Base-by-base conservation (phyloP, 2,888 invertebrate species). In the Papilio protenor region DNA sequence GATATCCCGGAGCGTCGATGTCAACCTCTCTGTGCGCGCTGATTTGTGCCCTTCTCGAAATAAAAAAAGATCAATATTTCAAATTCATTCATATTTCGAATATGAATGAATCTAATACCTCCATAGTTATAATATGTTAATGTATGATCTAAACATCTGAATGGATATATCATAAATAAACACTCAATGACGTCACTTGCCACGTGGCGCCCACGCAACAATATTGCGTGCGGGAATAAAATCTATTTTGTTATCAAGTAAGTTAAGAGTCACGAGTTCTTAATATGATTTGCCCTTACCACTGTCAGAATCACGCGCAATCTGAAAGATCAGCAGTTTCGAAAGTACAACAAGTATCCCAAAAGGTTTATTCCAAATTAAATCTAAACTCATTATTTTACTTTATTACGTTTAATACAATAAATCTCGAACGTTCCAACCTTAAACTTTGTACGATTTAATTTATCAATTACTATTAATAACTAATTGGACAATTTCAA, bases 131-230 rank as follows among this genome's bases (percentile, higher is more conserved):
- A 45, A 18, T 66, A 33, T 69, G 10, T 69, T 40, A 66, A 66
- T 40, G 66, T 40, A 21, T 45, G 66, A 69, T 69, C 66, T 40
- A 66, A 69, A 69, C 66, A 55, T 18, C 2, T 70, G 77, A 80
- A 45, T 76, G 80, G 81, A 77, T 74, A 79, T 78, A 76, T 55
- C 55, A 55, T 73, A 70, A 79, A 76, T 70, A 79, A 77, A 79
- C 77, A 77, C 76, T 55, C 71, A 76, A 33, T 70, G 76, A 72
- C 61, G 40, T 18, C 45, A 61, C 23, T 11, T 4, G 73, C 69
- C 77, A 77, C 77, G 77, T 77, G 77, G 77, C 77, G 69, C 77
- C 77, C 73, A 77, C 73, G 59, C 77, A 49, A 12, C 11, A 55
- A 21, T 16, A 45, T 59, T 45, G 45, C 57, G 49, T 49, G 16